Base-by-base conservation (phyloP, 2,113 vertebrate genomes). In the Spilogale gracilis region DNA sequence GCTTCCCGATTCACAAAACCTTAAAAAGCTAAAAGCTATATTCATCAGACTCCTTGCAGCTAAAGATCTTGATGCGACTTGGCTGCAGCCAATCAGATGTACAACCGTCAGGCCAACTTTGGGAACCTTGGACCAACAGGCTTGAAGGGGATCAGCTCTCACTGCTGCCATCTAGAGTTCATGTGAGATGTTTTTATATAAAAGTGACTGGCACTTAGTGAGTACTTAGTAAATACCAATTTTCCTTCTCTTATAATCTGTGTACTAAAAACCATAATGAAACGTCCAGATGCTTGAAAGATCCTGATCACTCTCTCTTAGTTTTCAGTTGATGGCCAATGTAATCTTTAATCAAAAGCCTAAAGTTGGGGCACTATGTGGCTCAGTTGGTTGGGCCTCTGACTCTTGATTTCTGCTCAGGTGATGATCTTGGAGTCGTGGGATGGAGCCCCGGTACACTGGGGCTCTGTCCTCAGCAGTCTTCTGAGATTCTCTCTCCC, bases 251-350 rank as follows among this genome's bases (percentile, higher is more conserved):
- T 76, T 65, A 21, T 48, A 25, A 73, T 91, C 14, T 94, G 23
- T 78, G 21, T 58, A 61, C 43, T 21, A 56, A 79, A 78, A 91
- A 71, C 54, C 21, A 81, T 65, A 81, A 60, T 67, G 48, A 93
- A 97, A 81, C 38, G 81, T 60, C 76, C n/a, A 56, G 71, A 54
- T 69, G 18, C 82, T 82, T 83, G n/a, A 91, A 91, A 94, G 60
- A 78, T 63, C 90, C 52, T 83, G 14, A 45, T 87, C 48, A 80
- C 45, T 48, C 10, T 87, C 74, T 67, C 43, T 83, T 80, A 76
- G 65, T 82, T 95, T 90, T 91, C 52, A 91, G 43, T 52, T 82
- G 80, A 38, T 80, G 30, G 38, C 71, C 48, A 89, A 73, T 80
- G 92, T 32, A 80, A 23, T 78, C 83, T 89, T 71, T 58, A 61